Evolutionary conservation across 2,113 vertebrate species (phyloP).

Genomic region (Zapus hudsonius): DNA sequence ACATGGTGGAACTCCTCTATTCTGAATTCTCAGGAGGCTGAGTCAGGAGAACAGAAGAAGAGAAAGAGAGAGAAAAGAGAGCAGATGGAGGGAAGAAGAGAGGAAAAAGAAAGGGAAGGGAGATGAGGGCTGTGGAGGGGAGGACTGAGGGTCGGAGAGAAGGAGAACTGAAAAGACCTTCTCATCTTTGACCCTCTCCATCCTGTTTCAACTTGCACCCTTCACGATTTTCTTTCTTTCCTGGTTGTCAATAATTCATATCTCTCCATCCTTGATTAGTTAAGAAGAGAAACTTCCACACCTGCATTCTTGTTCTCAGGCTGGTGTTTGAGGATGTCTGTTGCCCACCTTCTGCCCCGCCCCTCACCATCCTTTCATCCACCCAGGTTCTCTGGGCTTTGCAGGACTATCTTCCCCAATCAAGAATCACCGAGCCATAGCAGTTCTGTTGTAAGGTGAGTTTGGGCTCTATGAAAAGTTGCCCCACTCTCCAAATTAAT

Average conservation of each 20-base stretch:
- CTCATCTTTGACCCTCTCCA: neutral
- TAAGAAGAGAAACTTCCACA: neutral
- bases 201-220: neutral
- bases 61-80: too few species aligned
- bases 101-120: neutral
- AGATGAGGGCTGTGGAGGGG: too few species aligned
- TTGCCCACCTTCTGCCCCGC: accelerated
- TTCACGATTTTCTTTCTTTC: neutral
- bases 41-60: neutral
- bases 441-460: neutral
- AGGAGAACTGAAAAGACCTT: neutral
- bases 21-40: neutral
- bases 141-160: too few species aligned
- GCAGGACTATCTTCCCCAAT: neutral
- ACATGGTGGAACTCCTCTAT: neutral
- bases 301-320: neutral
- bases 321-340: neutral
- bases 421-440: neutral
- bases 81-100: neutral
- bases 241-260: neutral
- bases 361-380: neutral
- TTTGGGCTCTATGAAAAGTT: neutral
- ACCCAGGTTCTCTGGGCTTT: neutral
- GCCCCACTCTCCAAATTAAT: neutral
- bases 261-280: neutral